Conservation (phyloP, 1,140 invertebrate genomes). For the Polypedilum pembai region DNA sequence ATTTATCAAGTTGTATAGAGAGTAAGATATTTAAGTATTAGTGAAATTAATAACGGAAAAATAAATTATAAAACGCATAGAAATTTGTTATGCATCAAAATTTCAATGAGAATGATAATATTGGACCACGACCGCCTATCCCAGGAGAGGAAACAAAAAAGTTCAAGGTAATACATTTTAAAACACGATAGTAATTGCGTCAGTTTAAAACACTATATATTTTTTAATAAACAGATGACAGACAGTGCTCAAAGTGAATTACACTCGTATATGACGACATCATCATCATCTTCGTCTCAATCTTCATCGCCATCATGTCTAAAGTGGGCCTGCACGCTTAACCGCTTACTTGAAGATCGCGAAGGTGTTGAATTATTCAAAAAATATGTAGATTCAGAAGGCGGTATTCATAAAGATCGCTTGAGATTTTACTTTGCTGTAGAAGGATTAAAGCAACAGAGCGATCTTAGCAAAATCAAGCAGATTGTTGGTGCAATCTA, state of each 20-base stretch:
- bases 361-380: constrained; percentile 80
- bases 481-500: constrained; percentile 75
- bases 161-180: constrained; percentile 33
- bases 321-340: constrained; percentile 77
- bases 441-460: constrained; percentile 75
- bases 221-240: constrained; percentile 38
- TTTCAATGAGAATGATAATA: constrained; percentile 45
- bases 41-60: neutral
- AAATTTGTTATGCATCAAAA: constrained; percentile 34
- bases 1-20: too few relatives aligned
- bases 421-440: constrained; percentile 89
- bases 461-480: constrained; percentile 60
- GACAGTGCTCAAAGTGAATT: constrained; percentile 37
- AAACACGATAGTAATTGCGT: neutral
- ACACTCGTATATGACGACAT: constrained; percentile 33
- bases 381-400: constrained; percentile 73
- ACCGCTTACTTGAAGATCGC: constrained; percentile 70
- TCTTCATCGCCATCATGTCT: constrained; percentile 68
- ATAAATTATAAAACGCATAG: neutral
- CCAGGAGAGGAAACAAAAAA: constrained; percentile 45
- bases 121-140: constrained; percentile 44
- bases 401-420: constrained; percentile 63
- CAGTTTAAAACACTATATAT: neutral
- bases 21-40: neutral
- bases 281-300: constrained; percentile 44